Conservation (phyloP, 2,888 invertebrate genomes). For the Sipha maydis region DNA sequence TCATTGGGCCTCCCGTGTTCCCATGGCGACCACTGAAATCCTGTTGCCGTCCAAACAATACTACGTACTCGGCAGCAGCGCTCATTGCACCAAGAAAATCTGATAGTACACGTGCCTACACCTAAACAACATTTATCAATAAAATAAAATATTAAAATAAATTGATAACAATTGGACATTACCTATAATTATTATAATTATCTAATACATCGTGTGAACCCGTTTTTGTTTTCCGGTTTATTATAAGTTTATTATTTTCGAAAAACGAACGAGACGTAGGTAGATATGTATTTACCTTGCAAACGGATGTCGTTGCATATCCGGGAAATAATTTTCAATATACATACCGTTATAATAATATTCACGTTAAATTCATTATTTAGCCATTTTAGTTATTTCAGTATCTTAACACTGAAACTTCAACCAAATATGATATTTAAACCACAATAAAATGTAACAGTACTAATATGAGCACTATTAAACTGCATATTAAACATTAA, state of each 20-base stretch:
- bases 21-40: constrained; percentile 49
- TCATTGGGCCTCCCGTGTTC: constrained; percentile 55
- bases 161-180: not conserved
- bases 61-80: not conserved
- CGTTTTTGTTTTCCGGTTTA: not conserved
- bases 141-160: not conserved
- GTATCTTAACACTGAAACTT: not conserved
- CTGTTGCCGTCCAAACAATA: constrained; percentile 60
- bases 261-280: not conserved
- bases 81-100: not conserved
- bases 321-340: constrained; percentile 37
- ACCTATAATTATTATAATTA: not conserved
- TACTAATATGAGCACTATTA: not conserved
- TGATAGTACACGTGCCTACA: constrained; percentile 17
- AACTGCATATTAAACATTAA: not conserved
- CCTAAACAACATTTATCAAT: not conserved
- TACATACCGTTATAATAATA: not conserved
- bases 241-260: not conserved
- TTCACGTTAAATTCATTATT: not conserved
- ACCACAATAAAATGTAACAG: not conserved
- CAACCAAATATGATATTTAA: not conserved
- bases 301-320: constrained; percentile 36
- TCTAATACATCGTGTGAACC: constrained; percentile 1
- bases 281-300: constrained; percentile 40
- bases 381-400: not conserved